Percentiles rank a stretch among this genome's conserved stretches.
These are phyloP conservation scores for Stomatorhinus ivindoensis DNA, from an alignment of 2,113 vertebrate genomes.

Conservation along the genomic window DNA sequence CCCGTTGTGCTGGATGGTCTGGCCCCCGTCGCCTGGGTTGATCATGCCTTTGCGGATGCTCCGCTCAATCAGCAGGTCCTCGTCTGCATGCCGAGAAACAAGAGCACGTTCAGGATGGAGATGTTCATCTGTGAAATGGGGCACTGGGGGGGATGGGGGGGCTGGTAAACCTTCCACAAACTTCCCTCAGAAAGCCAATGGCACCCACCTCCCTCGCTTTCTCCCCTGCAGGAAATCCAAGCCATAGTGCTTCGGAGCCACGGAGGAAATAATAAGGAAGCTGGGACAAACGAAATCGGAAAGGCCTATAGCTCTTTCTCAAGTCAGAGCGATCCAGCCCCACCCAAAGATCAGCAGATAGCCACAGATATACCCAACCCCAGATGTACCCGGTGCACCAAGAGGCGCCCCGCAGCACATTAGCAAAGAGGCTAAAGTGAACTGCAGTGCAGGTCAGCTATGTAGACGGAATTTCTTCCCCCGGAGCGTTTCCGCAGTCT, in stretches of 20 bases:
- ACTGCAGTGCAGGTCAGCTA: background rate
- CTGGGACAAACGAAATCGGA: conserved; percentile 64
- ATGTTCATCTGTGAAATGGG: conserved; percentile 16
- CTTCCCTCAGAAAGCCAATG: conserved; percentile 48
- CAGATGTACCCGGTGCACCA: background rate
- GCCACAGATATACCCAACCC: background rate
- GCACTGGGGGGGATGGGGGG: conserved; percentile 13
- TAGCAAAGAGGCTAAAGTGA: background rate
- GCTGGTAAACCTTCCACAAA: conserved; percentile 17
- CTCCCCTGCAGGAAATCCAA: conserved; percentile 54
- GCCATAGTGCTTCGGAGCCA: conserved; percentile 54
- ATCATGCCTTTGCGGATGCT: conserved; percentile 79
- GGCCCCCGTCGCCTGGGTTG: conserved; percentile 81
- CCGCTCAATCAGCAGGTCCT: conserved; percentile 76
- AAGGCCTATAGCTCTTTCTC: conserved; percentile 55
- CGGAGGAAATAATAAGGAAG: conserved; percentile 68
- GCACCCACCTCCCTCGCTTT: background rate
- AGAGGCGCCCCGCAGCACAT: background rate
- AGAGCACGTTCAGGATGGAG: background rate
- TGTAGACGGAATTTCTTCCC: background rate
- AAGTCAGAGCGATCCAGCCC: conserved; percentile 50
- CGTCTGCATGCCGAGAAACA: conserved; percentile 49
- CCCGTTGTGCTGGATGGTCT: conserved; percentile 66
- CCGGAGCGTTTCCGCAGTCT: background rate
- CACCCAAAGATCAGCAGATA: conserved; percentile 31